A percentile compares a stretch with the other conserved stretches of the same genome.
Evolutionary conservation across 2,113 vertebrate species (phyloP).

Genomic region (Geothlypis trichas): DNA sequence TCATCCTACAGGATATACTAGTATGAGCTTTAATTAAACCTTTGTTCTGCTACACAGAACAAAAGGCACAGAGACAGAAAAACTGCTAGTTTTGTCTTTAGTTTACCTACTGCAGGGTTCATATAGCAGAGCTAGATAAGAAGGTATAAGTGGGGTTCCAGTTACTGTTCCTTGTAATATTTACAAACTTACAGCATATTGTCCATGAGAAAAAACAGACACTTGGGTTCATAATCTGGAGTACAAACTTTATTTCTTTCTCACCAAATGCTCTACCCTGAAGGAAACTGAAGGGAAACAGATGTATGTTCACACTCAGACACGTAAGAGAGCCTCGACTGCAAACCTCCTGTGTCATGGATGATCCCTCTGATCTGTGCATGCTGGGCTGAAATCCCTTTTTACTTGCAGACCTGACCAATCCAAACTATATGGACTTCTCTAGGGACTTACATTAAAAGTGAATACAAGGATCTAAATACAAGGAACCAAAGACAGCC

Average conservation of each 20-base stretch:
- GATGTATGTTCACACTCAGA: background rate
- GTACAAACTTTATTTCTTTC: background rate
- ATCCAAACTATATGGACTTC: background rate
- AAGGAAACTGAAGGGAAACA: background rate
- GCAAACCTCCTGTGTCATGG: background rate
- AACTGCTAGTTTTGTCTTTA: background rate
- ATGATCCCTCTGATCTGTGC: background rate
- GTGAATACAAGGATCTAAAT: background rate
- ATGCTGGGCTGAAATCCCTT: background rate
- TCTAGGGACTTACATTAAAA: background rate
- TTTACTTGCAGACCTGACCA: background rate
- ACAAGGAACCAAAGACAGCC: background rate
- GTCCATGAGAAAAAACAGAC: background rate
- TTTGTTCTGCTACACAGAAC: background rate
- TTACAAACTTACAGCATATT: background rate
- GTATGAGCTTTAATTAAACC: background rate
- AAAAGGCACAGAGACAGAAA: background rate
- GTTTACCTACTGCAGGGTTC: background rate
- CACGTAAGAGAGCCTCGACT: fast-evolving
- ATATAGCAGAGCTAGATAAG: background rate
- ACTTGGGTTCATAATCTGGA: background rate
- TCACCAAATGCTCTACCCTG: background rate
- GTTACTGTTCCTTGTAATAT: background rate
- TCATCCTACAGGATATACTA: background rate
- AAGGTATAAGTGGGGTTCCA: background rate